Evolutionary conservation across 1,140 invertebrate genomes (phyloP).

Genomic region (Marisa cornuarietis): DNA sequence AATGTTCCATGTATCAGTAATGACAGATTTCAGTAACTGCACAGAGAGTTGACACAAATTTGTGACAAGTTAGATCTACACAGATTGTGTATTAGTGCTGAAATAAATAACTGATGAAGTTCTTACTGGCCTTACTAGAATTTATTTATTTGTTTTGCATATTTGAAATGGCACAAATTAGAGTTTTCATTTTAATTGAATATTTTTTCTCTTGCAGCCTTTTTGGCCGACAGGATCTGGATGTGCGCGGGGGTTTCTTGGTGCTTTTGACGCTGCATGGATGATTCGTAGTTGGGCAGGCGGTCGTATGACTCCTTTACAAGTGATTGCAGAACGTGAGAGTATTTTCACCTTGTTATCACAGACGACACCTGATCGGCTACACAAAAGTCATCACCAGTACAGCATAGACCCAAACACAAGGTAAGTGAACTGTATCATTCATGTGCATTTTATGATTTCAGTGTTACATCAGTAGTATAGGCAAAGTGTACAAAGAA

Average conservation of each 20-base stretch:
- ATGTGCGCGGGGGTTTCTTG: constrained; percentile 95
- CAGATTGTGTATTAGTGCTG: too few relatives aligned
- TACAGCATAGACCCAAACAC: constrained; percentile 91
- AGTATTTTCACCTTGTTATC: constrained; percentile 89
- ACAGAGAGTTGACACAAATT: too few relatives aligned
- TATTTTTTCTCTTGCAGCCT: constrained; percentile 70
- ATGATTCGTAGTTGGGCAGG: constrained; percentile 87
- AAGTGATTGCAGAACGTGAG: constrained; percentile 90
- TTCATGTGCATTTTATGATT: not conserved
- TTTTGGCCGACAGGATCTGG: constrained; percentile 99
- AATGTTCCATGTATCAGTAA: too few relatives aligned
- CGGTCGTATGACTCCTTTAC: constrained; percentile 65
- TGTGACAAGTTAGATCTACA: too few relatives aligned
- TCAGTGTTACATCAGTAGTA: not conserved
- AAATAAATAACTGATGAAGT: too few relatives aligned
- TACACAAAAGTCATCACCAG: constrained; percentile 85
- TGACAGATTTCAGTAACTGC: too few relatives aligned
- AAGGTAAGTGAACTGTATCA: constrained; percentile 50
- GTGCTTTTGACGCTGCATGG: constrained; percentile 96
- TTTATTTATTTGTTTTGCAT: too few relatives aligned
- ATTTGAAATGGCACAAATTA: not conserved
- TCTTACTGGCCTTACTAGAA: too few relatives aligned
- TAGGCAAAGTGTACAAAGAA: too few relatives aligned
- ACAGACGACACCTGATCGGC: constrained; percentile 96
- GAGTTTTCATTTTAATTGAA: not conserved